Base-by-base conservation (phyloP, 2,888 invertebrate species). In the Epistrophella euchroma region DNA sequence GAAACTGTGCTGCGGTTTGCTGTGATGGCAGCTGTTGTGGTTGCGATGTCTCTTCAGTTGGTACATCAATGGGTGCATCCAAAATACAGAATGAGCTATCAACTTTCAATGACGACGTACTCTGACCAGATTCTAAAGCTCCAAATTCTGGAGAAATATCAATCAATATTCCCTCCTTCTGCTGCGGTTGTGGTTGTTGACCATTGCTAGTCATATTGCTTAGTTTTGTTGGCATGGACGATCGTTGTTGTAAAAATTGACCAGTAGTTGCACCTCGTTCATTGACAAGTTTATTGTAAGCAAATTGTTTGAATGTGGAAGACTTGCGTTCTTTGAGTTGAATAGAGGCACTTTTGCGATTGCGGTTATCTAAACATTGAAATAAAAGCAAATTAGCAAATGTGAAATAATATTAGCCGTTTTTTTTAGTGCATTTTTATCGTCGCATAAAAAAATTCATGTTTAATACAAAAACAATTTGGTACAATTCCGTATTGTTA, bases 251-350 rank as follows among this genome's bases (percentile, higher is more conserved):
- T 0, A 89, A 88, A 7, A 90, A 89, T 11, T 90, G 79, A 0
- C 90, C 22, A 68, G 90, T 32, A 19, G 50, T 17, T 76, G 55
- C 90, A 66, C 89, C 83, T 22, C 89, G 89, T 88, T 97, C 97
- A 90, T 97, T 97, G 76, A 95, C 94, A 28, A 98, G 93, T 90
- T 97, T 97, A 89, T 95, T 96, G 90, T 98, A 97, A 90, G 96
- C 95, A 90, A 97, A 97, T 90, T 97, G 97, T 89, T 96, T 95
- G 90, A 92, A 93, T n/a, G 91, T 90, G 19, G 90, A 90, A 10
- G 91, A 91, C 86, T 92, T 92, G 13, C 92, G 90, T 87, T 90
- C 93, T 89, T 89, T 93, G 88, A 86, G 93, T 89, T 80, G 92
- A 89, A 88, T 88, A 19, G 89, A 91, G 80, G 88, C 91, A 89